Evolutionary conservation across 2,888 invertebrate genomes (phyloP).

Genomic region (Ditylenchus weischeri): DNA sequence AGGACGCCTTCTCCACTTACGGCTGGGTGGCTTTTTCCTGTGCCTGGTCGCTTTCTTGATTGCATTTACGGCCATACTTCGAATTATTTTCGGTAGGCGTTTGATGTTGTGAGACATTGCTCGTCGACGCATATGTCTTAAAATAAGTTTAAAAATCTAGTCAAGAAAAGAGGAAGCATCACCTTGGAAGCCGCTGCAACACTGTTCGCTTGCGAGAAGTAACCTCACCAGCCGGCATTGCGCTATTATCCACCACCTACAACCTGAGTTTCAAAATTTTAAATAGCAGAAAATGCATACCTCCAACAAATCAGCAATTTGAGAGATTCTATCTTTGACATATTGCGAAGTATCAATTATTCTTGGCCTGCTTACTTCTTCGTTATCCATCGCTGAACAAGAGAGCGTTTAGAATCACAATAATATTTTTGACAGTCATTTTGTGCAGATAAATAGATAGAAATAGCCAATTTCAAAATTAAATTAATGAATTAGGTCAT

Average conservation of each 20-base stretch:
- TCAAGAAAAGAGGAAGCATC: no score
- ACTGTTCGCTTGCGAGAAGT: constrained; percentile 26
- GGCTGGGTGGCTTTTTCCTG: constrained; percentile 73
- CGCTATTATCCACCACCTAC: constrained; percentile 27
- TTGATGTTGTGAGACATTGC: constrained; percentile 88
- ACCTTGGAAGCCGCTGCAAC: constrained; percentile 72
- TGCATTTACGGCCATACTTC: constrained; percentile 39
- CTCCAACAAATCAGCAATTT: constrained; percentile 34
- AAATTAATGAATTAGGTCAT: not conserved
- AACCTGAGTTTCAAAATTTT: not conserved
- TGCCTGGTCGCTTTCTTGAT: constrained; percentile 58
- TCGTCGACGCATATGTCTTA: constrained; percentile 78
- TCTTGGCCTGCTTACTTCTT: constrained; percentile 25
- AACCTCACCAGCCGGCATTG: constrained; percentile 23
- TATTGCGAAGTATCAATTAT: constrained; percentile 28
- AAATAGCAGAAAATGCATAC: constrained; percentile 1
- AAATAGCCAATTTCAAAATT: not conserved
- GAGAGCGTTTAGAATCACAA: no score
- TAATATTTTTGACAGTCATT: no score
- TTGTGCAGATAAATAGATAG: no score
- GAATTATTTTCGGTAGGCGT: constrained; percentile 72
- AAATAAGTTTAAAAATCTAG: no score
- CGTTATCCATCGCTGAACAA: not conserved
- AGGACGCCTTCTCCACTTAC: constrained; percentile 79
- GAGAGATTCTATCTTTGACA: constrained; percentile 29